Evolutionary conservation across 2,888 invertebrate genomes (phyloP), one percentile per base, ranked within the genome.

Genomic region (Chaetogeoica ovagalla): DNA sequence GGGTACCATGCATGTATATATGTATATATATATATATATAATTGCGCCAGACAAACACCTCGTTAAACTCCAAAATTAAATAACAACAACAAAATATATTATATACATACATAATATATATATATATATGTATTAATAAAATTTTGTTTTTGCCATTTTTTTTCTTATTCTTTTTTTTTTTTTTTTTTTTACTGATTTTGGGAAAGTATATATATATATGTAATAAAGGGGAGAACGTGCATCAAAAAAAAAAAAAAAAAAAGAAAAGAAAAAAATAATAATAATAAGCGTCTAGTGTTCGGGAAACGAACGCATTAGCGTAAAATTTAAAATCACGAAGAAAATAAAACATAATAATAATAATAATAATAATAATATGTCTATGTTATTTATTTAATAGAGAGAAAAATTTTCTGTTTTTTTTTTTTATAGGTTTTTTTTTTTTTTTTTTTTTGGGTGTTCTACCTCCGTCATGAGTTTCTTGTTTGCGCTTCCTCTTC

Each of bases 401-500:
- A 48, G 11, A 48, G 3, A 48, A 13, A 13, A 13, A 48, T 62
- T 60, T 43, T 48, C 62, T 76, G 19, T 76, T 39, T 19, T 65
- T 23, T 39, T 43, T 30, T 21, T 69, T 30, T 68, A 15, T 43
- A 60, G n/a, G 59, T n/a, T 23, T 30, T 77, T 70, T 52, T 37
- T 63, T 70, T 63, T 55, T 69, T 60, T 60, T 68, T 57, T 65
- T 68, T 68, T 76, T 62, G 71, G 71, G 82, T 81, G 77, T 81
- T 68, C 77, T 94, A 94, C 95, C 95, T 94, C 94, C 95, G 91
- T 94, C 95, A 91, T 92, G 93, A 91, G 94, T 93, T 91, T 95
- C 95, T 94, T 94, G 94, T 92, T 95, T 95, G 92, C 95, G 93
- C 92, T 98, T 98, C 94, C 98, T 96, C 93, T 97, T 98, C 92